These are phyloP conservation scores for Rhinichthys osculus DNA, from an alignment of 2,797 vertebrate genomes.

Conservation along the genomic window DNA sequence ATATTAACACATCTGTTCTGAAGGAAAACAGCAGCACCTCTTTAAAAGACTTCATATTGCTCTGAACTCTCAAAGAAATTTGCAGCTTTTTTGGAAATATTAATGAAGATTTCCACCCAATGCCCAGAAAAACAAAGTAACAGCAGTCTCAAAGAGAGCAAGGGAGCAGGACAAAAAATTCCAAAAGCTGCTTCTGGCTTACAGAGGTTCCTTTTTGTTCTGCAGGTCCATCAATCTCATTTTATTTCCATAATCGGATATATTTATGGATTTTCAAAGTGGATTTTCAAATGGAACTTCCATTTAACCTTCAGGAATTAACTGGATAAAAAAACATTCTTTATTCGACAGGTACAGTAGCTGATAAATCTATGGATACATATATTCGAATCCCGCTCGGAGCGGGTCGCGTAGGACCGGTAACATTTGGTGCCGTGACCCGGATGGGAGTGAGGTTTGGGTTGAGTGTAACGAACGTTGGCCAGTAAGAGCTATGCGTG, in stretches of 20 bases:
- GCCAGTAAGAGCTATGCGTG: too few relatives aligned
- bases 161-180: neutral
- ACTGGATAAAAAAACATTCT: too few relatives aligned
- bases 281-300: too few relatives aligned
- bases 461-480: too few relatives aligned
- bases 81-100: conserved; percentile 51
- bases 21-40: conserved; percentile 65
- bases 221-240: neutral
- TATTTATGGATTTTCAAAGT: too few relatives aligned
- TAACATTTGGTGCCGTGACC: too few relatives aligned
- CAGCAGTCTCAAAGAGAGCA: conserved; percentile 72
- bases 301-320: too few relatives aligned
- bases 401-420: too few relatives aligned
- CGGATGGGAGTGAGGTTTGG: too few relatives aligned
- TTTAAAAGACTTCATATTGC: conserved; percentile 72
- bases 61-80: conserved; percentile 83
- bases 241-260: neutral
- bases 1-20: conserved; percentile 66
- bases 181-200: neutral
- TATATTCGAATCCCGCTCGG: too few relatives aligned
- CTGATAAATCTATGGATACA: too few relatives aligned
- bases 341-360: too few relatives aligned
- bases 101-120: conserved; percentile 69
- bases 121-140: conserved; percentile 77
- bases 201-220: neutral